A percentile compares a stretch with the other conserved stretches of the same genome.
These are phyloP conservation scores for Artibeus lituratus DNA, from an alignment of 2,797 vertebrate species.

Conservation along the genomic window DNA sequence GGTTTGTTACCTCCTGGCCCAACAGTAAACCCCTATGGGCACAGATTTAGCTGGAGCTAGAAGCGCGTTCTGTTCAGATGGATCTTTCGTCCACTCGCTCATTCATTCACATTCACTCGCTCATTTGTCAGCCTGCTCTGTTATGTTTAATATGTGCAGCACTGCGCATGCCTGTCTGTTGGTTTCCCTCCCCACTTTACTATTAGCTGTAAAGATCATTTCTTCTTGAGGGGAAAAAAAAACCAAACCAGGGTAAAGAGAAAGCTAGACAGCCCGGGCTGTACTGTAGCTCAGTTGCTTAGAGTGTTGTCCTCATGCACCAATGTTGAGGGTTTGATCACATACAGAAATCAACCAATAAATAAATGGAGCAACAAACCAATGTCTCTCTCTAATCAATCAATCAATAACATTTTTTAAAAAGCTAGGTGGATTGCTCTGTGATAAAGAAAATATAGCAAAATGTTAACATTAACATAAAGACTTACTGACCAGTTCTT, in stretches of 20 bases:
- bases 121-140: neutral
- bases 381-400: no score
- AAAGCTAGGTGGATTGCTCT: neutral
- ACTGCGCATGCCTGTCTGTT: neutral
- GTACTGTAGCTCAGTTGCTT: no score
- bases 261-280: neutral
- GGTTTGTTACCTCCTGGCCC: neutral
- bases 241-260: neutral
- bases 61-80: neutral
- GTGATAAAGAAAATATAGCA: constrained; percentile 1
- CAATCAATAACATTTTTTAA: no score
- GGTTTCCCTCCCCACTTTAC: neutral
- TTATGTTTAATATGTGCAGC: neutral
- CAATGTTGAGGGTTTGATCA: no score
- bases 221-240: neutral
- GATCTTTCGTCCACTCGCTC: neutral
- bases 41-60: neutral
- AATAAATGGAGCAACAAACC: no score
- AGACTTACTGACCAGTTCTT: neutral
- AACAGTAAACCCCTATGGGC: neutral
- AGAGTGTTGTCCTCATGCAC: no score
- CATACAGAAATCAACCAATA: no score
- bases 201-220: neutral
- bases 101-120: neutral
- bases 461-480: constrained; percentile 25